Evolutionary conservation across 2,113 vertebrate genomes (phyloP), one percentile per base, ranked within the genome.

Genomic region (Blennius ocellaris): DNA sequence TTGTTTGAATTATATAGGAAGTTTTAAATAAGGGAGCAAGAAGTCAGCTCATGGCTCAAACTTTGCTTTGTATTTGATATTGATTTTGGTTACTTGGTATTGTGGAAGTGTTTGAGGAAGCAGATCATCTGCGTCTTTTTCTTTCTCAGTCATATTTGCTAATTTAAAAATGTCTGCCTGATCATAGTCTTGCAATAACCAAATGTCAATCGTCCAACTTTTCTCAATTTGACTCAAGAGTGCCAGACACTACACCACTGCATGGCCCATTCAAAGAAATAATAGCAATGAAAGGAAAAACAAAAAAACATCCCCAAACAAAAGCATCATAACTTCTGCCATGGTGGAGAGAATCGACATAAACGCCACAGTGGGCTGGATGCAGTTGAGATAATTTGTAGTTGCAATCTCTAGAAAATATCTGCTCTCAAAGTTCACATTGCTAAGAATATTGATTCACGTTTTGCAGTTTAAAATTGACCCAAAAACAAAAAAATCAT

Each of bases 381-480:
- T 47, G 48, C 10, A 60, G 36, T 12, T 6, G 8, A 47, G 4
- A 6, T 0, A 0, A 11, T 11, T 40, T 69, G 39, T 44, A 52
- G 16, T 52, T n/a, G 21, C 38, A 17, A n/a, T 30, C 5, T 53
- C 14, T 15, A 7, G 14, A 68, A 11, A 48, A 39, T 16, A 59
- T 39, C 10, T 60, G 5, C 9, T 8, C 40, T 40, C 11, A 8
- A 21, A 43, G 11, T 17, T 40, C 10, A 30, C 21, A 49, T 66
- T 49, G 36, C 43, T 43, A 67, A 50, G 16, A 7, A 44, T n/a
- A 61, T 50, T 43, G n/a, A 67, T 44, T 61, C n/a, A 39, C 50
- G 44, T 7, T 45, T 40, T 40, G 5, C 30, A 30, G 16, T 48
- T 63, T 39, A 14, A 38, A 55, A 43, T 38, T 14, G 16, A n/a